Evolutionary conservation across 2,113 vertebrate genomes (phyloP).

Genomic region (Struthio camelus): DNA sequence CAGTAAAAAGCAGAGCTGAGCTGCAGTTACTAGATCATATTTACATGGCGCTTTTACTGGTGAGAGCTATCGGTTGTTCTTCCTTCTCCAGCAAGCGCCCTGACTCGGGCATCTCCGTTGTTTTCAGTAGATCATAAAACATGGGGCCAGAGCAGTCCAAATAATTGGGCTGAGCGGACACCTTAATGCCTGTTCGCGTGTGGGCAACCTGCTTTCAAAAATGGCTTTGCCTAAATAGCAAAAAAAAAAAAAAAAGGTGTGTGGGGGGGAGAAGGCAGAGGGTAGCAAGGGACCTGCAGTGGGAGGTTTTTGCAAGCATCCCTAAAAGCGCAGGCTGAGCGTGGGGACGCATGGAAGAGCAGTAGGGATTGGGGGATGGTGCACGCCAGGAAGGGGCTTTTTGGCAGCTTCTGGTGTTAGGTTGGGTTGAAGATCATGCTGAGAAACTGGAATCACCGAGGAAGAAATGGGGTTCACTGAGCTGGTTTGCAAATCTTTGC

Average conservation of each 20-base stretch:
- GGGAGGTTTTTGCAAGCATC: background rate
- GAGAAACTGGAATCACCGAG: background rate
- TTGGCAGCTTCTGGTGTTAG: background rate
- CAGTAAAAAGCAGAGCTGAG: background rate
- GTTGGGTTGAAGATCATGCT: too few species aligned
- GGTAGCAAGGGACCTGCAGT: background rate
- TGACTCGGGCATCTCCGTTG: background rate
- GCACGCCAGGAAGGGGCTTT: background rate
- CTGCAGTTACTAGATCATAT: background rate
- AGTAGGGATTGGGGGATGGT: background rate
- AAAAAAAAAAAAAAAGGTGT: background rate
- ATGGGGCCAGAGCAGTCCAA: background rate
- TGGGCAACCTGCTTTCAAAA: background rate
- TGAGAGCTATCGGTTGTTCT: background rate
- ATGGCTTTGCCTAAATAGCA: too few species aligned
- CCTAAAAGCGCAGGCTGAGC: too few species aligned
- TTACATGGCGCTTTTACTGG: too few species aligned
- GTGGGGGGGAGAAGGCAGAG: too few species aligned
- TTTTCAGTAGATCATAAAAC: background rate
- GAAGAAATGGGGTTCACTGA: background rate
- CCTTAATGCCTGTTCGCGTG: background rate
- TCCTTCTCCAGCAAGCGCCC: background rate
- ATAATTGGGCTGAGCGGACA: background rate
- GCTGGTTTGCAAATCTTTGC: background rate
- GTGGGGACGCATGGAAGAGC: background rate